Base-by-base conservation (phyloP, 2,797 vertebrate genomes). In the Rhynchonycteris naso region DNA sequence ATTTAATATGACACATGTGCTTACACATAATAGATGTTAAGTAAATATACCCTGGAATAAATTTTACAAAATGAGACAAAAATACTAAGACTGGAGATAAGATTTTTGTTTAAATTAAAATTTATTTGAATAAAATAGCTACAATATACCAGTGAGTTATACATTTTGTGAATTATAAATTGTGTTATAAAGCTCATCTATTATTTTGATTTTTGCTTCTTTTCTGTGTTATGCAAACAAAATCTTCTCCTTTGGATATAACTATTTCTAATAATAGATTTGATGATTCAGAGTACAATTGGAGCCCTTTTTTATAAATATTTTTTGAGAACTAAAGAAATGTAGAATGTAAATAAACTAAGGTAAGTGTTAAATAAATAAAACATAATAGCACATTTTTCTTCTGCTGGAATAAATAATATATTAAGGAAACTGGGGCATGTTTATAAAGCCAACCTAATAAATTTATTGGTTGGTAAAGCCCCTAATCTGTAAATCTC, bases 341-440 rank as follows among this genome's bases (percentile, higher is more conserved):
- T 38, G 38, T 3, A 81, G n/a, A 59, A 83, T 66, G 21, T 52
- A 88, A 54, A n/a, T 58, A 65, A 79, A 5, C 22, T 78, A 28
- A 86, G 66, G 1, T 38, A 47, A 13, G 4, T 78, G 52, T 35
- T 68, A 68, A 68, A 75, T 21, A 85, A 33, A 7, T 33, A 84
- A 43, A 79, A 35, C 0, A 30, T 10, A 47, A 22, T 2, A 52
- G 12, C 9, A 33, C 12, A 22, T 35, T 71, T 65, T 52, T 81
- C 30, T 87, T 43, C 71, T 84, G 38, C 16, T 83, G 47, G 30
- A 84, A 82, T 79, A 71, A 89, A 89, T 30, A 94, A 76, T 78
- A 66, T 65, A 63, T n/a, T 59, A 95, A 83, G 30, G 11, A 13
- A 66, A n/a, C 9, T 11, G 26, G 8, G 22, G 69, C 2, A 14